Conservation (phyloP, 2,797 vertebrate genomes). For the Bovichtus variegatus region DNA sequence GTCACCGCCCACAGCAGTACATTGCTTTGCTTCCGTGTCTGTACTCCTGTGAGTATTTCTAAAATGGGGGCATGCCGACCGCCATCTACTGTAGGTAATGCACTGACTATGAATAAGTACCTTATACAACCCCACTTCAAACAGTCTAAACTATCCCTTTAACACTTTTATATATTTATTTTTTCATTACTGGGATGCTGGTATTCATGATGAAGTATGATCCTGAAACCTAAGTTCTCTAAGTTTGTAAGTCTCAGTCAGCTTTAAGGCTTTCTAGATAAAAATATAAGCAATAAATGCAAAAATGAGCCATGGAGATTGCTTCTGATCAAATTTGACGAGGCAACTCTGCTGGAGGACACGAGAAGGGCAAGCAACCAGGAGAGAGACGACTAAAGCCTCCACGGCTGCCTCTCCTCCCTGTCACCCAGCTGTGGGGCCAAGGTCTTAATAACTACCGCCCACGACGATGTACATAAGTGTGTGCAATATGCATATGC, state of each 20-base stretch:
- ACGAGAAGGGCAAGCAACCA: constrained; percentile 59
- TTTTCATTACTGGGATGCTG: neutral
- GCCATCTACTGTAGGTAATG: too few relatives aligned
- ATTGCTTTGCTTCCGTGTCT: too few relatives aligned
- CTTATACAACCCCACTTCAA: too few relatives aligned
- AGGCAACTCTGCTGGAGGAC: constrained; percentile 63
- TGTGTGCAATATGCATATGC: constrained; percentile 43
- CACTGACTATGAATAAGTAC: too few relatives aligned
- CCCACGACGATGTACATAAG: constrained; percentile 22
- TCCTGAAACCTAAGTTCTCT: constrained; percentile 10
- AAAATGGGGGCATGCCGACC: too few relatives aligned
- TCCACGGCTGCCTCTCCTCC: constrained; percentile 44
- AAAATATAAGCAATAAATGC: constrained; percentile 60
- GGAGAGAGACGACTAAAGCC: constrained; percentile 55
- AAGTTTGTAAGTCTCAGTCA: neutral
- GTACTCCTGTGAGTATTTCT: too few relatives aligned
- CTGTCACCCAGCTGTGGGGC: constrained; percentile 40
- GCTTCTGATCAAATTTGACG: constrained; percentile 62
- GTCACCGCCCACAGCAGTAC: too few relatives aligned
- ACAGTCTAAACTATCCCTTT: too few relatives aligned
- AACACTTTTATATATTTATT: neutral
- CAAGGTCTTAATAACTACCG: constrained; percentile 42
- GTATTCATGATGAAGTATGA: neutral
- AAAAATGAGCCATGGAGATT: constrained; percentile 54
- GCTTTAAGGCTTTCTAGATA: constrained; percentile 25